phyloP scores from a whole-genome alignment of 2,888 invertebrate species.

The Drosophila niveifrons region DNA sequence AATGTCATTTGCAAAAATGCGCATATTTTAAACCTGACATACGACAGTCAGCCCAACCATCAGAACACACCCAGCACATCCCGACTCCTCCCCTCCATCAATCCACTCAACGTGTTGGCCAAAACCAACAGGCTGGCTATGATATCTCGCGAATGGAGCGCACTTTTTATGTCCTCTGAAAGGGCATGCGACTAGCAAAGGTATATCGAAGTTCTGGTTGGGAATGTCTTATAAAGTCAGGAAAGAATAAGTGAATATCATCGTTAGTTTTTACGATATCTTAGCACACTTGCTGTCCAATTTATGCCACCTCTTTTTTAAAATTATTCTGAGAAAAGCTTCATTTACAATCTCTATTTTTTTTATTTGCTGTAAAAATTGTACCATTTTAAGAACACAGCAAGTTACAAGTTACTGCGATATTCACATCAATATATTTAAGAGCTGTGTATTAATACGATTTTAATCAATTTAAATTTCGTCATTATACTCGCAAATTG shows the following conservation, averaged over 20 bases:
- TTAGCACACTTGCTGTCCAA: background rate
- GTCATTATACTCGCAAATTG: too few species aligned
- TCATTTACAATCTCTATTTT: too few species aligned
- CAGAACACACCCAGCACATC: slow-evolving; percentile 4
- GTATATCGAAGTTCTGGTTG: slow-evolving; percentile 7
- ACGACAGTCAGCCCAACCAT: slow-evolving; percentile 40
- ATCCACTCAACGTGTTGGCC: slow-evolving; percentile 33
- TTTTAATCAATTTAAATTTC: too few species aligned
- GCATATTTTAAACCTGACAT: slow-evolving; percentile 77
- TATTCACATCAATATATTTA: too few species aligned
- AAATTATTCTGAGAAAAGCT: too few species aligned
- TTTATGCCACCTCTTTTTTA: too few species aligned
- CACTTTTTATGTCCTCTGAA: slow-evolving; percentile 43
- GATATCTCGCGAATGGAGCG: slow-evolving; percentile 57
- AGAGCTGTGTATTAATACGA: too few species aligned
- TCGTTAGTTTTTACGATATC: too few species aligned
- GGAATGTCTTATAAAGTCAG: background rate
- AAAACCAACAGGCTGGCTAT: slow-evolving; percentile 39
- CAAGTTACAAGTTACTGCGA: too few species aligned
- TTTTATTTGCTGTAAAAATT: too few species aligned
- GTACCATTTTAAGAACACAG: too few species aligned
- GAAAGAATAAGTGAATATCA: background rate
- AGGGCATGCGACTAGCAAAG: background rate
- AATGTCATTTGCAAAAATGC: slow-evolving; percentile 80
- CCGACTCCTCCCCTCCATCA: background rate